Conservation (phyloP, 2,888 invertebrate species). For the Pollenia griseotomentosa region DNA sequence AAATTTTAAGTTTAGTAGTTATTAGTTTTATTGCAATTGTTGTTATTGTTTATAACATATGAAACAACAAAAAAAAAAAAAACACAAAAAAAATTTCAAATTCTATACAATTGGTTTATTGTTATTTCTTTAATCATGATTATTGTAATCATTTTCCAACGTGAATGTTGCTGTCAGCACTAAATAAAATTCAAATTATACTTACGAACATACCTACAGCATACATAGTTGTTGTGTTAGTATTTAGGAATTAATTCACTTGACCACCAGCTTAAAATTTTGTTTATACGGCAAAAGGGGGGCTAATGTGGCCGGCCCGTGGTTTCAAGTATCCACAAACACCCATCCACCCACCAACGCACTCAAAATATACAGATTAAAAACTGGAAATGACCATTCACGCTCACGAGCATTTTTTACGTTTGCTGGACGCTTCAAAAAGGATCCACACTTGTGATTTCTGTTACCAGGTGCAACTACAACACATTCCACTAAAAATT, state of each 20-base stretch:
- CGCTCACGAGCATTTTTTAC: not conserved
- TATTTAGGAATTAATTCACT: constrained; percentile 77
- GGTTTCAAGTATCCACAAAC: constrained; percentile 66
- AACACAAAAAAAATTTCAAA: constrained; percentile 4
- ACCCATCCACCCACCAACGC: constrained; percentile 30
- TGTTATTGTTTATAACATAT: constrained; percentile 53
- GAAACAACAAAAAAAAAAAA: constrained; percentile 24
- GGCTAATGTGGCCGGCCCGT: constrained; percentile 79
- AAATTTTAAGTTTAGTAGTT: constrained; percentile 51
- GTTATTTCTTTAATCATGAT: constrained; percentile 8
- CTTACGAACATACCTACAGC: constrained; percentile 59
- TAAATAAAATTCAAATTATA: constrained; percentile 38
- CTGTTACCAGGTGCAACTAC: not conserved
- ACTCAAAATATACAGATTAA: constrained; percentile 39
- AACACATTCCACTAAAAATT: not conserved
- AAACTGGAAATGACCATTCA: constrained; percentile 10
- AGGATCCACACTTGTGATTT: no score
- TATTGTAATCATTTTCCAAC: constrained; percentile 7
- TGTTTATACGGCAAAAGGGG: constrained; percentile 80
- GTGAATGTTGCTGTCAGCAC: constrained; percentile 55
- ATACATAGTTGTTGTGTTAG: constrained; percentile 70
- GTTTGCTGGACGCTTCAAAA: not conserved
- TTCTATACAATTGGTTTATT: constrained; percentile 32
- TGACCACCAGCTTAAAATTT: constrained; percentile 83
- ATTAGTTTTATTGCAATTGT: constrained; percentile 63